Percentiles rank a stretch among this genome's conserved stretches.
phyloP scores from a whole-genome alignment of 2,113 vertebrate genomes.

The Malurus elegans region DNA sequence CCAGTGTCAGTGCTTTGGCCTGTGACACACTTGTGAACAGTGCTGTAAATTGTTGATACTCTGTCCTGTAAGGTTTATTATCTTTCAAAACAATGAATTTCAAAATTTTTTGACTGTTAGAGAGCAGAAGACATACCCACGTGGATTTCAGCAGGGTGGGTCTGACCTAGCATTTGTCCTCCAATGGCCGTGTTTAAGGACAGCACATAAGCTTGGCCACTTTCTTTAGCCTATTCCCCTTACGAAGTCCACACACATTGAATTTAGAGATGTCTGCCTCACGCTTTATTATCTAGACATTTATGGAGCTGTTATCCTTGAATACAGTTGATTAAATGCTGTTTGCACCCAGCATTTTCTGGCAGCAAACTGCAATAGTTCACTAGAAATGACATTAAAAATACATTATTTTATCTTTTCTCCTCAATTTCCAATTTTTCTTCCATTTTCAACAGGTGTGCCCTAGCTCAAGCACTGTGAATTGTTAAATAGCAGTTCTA shows the following conservation, averaged over 20 bases:
- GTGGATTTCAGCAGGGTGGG: neutral
- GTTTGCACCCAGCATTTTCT: neutral
- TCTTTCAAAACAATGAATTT: neutral
- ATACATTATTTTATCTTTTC: neutral
- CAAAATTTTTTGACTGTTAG: neutral
- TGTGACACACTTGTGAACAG: neutral
- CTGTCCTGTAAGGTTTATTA: neutral
- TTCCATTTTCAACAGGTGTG: neutral
- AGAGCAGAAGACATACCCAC: neutral
- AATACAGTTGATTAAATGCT: neutral
- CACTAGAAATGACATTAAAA: neutral
- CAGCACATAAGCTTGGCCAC: neutral
- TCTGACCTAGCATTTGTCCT: neutral
- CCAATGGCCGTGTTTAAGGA: rapidly evolving
- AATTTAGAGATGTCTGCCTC: neutral
- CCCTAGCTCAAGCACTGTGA: neutral
- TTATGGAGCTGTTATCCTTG: neutral
- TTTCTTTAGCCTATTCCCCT: neutral
- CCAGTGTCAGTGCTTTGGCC: neutral
- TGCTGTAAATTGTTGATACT: neutral
- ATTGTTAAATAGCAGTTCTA: neutral
- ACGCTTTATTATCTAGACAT: neutral
- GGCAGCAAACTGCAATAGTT: neutral
- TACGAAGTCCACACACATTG: neutral
- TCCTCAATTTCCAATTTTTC: neutral